Percentiles rank a stretch among this genome's conserved stretches.
Evolutionary conservation across 2,888 invertebrate genomes (phyloP).

Genomic region (Acrobasis suavella): DNA sequence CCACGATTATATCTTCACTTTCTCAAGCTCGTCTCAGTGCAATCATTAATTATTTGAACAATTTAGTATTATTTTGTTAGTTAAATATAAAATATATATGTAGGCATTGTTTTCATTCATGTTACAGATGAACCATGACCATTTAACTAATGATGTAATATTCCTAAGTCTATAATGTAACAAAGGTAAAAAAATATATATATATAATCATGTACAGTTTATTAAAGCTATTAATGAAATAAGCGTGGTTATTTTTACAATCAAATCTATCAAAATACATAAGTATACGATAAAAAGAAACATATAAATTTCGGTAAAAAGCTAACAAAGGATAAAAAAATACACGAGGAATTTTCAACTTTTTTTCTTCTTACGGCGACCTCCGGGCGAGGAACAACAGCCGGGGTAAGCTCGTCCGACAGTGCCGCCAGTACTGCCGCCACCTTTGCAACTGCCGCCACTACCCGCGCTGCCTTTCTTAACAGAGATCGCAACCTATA

Average conservation of each 20-base stretch:
- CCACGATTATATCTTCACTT: constrained; percentile 51
- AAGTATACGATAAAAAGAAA: constrained; percentile 5
- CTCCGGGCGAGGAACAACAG: background rate
- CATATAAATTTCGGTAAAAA: constrained; percentile 3
- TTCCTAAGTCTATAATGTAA: constrained; percentile 62
- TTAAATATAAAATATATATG: constrained; percentile 53
- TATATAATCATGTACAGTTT: constrained; percentile 77
- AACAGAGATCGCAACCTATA: constrained; percentile 40
- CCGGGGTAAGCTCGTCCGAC: background rate
- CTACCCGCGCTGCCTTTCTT: constrained; percentile 32
- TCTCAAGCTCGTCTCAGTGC: constrained; percentile 68
- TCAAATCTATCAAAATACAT: background rate
- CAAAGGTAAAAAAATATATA: constrained; percentile 51
- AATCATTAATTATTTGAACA: constrained; percentile 74
- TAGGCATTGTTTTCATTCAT: constrained; percentile 61
- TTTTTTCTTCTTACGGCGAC: constrained; percentile 3
- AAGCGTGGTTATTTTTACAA: constrained; percentile 25
- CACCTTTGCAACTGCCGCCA: constrained; percentile 23
- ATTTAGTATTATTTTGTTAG: constrained; percentile 61
- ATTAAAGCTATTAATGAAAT: constrained; percentile 63
- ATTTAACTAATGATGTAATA: constrained; percentile 65
- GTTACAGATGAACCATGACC: constrained; percentile 69
- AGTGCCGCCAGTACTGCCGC: constrained; percentile 25
- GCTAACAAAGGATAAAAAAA: background rate
- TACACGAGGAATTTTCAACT: background rate